Evolutionary conservation across 2,797 vertebrate genomes (phyloP), one percentile per base, ranked within the genome.

Genomic region (Lacerta viridis): DNA sequence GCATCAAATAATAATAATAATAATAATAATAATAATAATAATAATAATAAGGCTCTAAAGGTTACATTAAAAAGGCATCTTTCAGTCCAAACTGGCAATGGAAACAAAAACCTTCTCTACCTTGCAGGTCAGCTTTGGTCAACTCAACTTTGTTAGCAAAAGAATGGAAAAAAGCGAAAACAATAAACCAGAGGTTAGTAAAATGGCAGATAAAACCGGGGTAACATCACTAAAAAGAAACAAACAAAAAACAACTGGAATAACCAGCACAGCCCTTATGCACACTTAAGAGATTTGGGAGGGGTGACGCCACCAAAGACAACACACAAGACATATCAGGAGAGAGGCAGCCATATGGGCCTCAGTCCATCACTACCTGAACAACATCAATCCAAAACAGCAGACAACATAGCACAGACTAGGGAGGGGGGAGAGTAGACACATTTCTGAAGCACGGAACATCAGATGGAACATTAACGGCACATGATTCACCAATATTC

Each of bases 101-200:
- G 93, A 92, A 97, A 94, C 86, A 97, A 98, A 90, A 96, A 97
- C 97, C 97, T 97, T 98, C 98, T 99, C 98, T 99, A 99, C 98
- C 98, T 99, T 99, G 98, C 95, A 99, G 98, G 97, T 99, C 98
- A 97, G 98, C 98, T 99, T 99, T 99, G 98, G 98, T 99, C 98
- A 99, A 99, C 96, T 98, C 98, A 98, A 99, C 98, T 99, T 98
- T 98, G 98, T 98, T 98, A 97, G 98, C 96, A 96, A 97, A 97
- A 98, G 95, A 98, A 25, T 94, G 96, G 96, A 96, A 98, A 55
- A 97, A 94, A 96, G 94, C 94, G 95, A 95, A 97, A 97, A 95
- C 93, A 98, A 97, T 96, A 97, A 97, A 97, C 86, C 97, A 96
- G 93, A 97, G 96, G 97, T 99, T 99, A 99, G 98, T 98, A 96